Evolutionary conservation across 2,797 vertebrate genomes (phyloP).

Genomic region (Sebastes itinus): DNA sequence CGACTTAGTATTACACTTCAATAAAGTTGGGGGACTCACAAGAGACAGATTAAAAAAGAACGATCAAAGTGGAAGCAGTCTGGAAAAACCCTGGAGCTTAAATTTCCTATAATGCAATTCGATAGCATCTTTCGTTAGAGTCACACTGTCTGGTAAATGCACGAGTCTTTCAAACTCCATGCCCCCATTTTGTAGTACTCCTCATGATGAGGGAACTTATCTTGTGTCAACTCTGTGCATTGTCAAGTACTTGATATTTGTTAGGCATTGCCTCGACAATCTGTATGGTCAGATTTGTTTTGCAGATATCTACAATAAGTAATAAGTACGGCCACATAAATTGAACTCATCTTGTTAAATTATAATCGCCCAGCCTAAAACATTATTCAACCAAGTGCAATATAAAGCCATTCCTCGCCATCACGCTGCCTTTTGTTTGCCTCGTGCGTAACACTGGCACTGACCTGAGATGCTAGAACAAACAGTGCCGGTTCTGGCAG

Average conservation of each 20-base stretch:
- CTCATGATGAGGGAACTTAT: not conserved
- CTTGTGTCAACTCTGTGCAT: not conserved
- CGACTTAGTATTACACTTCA: not conserved
- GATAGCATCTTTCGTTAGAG: constrained; percentile 5
- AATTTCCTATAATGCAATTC: constrained; percentile 9
- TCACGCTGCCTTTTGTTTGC: constrained; percentile 64
- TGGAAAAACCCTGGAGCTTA: constrained; percentile 15
- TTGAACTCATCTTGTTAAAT: constrained; percentile 15
- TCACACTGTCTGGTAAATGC: constrained; percentile 7
- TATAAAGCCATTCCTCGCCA: constrained; percentile 46
- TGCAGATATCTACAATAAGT: not conserved
- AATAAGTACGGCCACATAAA: constrained; percentile 1
- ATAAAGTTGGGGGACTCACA: not conserved
- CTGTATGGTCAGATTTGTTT: not conserved
- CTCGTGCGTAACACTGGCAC: constrained; percentile 69
- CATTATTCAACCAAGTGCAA: constrained; percentile 40
- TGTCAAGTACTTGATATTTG: not conserved
- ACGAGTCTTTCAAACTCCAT: not conserved
- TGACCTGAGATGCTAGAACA: constrained; percentile 76
- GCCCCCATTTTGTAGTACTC: not conserved
- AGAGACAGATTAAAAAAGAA: not conserved
- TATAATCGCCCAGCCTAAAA: constrained; percentile 1
- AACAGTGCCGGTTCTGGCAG: constrained; percentile 65
- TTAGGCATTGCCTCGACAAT: not conserved
- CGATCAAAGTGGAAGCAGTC: not conserved